phyloP scores from a whole-genome alignment of 1,140 invertebrate species.

The Polyergus mexicanus region DNA sequence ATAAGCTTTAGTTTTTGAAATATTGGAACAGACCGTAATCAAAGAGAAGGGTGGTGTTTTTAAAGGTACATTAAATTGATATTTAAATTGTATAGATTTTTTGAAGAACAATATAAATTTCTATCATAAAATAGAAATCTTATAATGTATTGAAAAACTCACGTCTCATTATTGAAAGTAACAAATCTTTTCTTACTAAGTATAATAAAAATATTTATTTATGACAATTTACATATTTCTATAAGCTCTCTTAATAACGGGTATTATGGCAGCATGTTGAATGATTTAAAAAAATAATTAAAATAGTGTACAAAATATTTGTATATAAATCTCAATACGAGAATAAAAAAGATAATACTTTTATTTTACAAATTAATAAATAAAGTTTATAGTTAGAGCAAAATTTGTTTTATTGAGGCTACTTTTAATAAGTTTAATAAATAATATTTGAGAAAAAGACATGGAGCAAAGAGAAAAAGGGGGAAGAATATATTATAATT shows the following conservation, averaged over 20 bases:
- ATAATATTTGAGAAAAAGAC: too few relatives aligned
- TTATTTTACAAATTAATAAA: slow-evolving; percentile 13
- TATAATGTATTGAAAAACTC: not conserved
- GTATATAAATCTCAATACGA: slow-evolving; percentile 14
- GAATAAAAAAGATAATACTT: not conserved
- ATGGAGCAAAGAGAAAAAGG: too few relatives aligned
- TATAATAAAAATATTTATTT: slow-evolving; percentile 20
- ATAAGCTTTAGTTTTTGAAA: too few relatives aligned
- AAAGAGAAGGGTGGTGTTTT: slow-evolving; percentile 9
- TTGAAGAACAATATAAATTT: not conserved
- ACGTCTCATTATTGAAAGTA: not conserved
- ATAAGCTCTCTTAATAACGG: not conserved
- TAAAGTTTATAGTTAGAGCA: slow-evolving; percentile 28
- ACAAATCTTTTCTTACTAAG: not conserved
- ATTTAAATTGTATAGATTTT: not conserved
- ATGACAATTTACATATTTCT: not conserved
- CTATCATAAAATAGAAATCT: not conserved
- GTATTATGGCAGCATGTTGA: not conserved
- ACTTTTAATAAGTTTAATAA: too few relatives aligned
- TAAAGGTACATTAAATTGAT: not conserved
- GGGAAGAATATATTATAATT: too few relatives aligned
- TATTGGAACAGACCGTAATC: too few relatives aligned
- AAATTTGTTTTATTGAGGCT: not conserved
- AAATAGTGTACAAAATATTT: not conserved
- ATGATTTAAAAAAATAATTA: slow-evolving; percentile 2